Base-by-base conservation (phyloP, 1,140 invertebrate genomes). In the Zaprionus taronus region DNA sequence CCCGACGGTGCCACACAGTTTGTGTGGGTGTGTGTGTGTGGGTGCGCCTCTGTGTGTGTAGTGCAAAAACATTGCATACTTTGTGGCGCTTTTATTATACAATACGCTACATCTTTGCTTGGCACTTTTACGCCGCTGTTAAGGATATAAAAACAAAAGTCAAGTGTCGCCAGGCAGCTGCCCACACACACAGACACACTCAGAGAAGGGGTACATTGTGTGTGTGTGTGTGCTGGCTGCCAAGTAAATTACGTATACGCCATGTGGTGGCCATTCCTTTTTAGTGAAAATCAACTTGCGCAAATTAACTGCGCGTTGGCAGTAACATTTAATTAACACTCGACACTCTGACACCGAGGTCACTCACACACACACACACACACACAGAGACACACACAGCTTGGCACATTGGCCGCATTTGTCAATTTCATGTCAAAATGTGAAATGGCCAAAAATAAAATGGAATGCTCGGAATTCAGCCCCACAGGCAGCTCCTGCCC, bases 241-340 rank as follows among this genome's bases (percentile, higher is more conserved):
- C 47, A 77, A 89, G 84, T 89, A 84, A 84, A 89, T 89, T 89
- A 81, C 75, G 85, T 84, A 90, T 89, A 90, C 85, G 84, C 85
- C 79, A 79, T 74, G 81, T 81, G 85, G 41, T 22, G 51, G 57
- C 28, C 38, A 58, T 49, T 61, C 38, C 47, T 61, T 68, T 79
- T 61, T 49, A 75, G 70, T 67, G 63, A 49, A 77, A 80, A 80
- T 80, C 53, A 77, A 72, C 77, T 67, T 57, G 55, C 22, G 60
- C 61, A 89, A 89, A 87, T 87, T 69, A 89, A 87, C 78, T 89
- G 70, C 9, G 17, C 51, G 44, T 31, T 79, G 61, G 41, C 71
- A 67, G 41, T 63, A 73, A 63, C 69, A 79, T 87, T 87, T 87
- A 87, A 87, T 87, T 87, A 83, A 87, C 84, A 79, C 84, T 81